phyloP scores from a whole-genome alignment of 2,113 vertebrate genomes.

The Jaculus jaculus region DNA sequence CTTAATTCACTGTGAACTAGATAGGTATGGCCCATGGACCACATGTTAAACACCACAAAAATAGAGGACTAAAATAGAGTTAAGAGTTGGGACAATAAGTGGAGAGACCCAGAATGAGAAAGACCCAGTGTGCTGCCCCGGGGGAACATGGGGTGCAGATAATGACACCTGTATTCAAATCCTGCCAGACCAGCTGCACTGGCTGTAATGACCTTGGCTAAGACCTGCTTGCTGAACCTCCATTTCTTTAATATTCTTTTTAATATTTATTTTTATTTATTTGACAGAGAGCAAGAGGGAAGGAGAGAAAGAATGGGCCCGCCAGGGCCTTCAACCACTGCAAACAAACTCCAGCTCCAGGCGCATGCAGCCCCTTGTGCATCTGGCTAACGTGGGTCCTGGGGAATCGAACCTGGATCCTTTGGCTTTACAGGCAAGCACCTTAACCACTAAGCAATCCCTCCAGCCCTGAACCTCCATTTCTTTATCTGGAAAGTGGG shows the following conservation, averaged over 20 bases:
- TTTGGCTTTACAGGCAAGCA: too few species aligned
- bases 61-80: not conserved
- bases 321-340: too few species aligned
- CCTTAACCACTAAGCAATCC: too few species aligned
- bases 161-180: not conserved
- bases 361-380: too few species aligned
- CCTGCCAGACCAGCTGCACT: not conserved
- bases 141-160: not conserved
- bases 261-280: too few species aligned
- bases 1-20: not conserved
- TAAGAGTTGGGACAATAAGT: not conserved
- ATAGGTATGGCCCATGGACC: not conserved
- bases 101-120: not conserved
- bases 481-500: constrained; percentile 27
- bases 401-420: too few species aligned
- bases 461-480: not conserved
- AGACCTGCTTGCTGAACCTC: not conserved
- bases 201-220: not conserved
- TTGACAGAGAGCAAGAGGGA: too few species aligned
- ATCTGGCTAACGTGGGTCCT: too few species aligned
- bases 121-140: not conserved
- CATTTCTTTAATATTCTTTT: not conserved
- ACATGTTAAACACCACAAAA: not conserved
- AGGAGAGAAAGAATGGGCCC: too few species aligned
- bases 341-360: too few species aligned